Evolutionary conservation across 2,888 invertebrate species (phyloP).

Genomic region (Mechanitis mazaeus): DNA sequence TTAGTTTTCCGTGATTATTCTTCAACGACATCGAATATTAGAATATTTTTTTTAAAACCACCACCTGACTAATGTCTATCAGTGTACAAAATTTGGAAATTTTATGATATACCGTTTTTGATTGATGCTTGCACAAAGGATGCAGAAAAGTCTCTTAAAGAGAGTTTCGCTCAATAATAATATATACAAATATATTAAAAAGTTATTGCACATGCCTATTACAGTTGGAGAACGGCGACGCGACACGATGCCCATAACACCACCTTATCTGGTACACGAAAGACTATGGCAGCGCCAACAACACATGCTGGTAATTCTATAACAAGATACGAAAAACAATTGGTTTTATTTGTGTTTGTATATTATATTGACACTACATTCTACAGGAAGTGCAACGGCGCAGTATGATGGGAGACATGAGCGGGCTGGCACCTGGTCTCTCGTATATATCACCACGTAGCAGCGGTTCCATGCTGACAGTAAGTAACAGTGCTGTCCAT

Average conservation of each 20-base stretch:
- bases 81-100: too few species aligned
- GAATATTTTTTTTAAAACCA: too few species aligned
- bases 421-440: slow-evolving; percentile 23
- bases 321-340: too few species aligned
- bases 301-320: slow-evolving; percentile 68
- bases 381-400: slow-evolving; percentile 69
- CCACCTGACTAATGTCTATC: too few species aligned
- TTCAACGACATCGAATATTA: too few species aligned
- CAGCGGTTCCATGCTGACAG: slow-evolving; percentile 23
- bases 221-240: slow-evolving; percentile 58
- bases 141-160: too few species aligned
- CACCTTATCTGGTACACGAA: slow-evolving; percentile 85
- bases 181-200: not conserved
- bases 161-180: too few species aligned
- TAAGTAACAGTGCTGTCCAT: slow-evolving; percentile 2
- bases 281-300: slow-evolving; percentile 86
- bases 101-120: too few species aligned
- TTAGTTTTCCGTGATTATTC: too few species aligned
- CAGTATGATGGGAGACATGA: slow-evolving; percentile 57
- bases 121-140: too few species aligned
- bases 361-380: slow-evolving; percentile 7
- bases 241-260: slow-evolving; percentile 56
- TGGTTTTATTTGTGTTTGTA: too few species aligned
- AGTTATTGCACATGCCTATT: not conserved
- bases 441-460: slow-evolving; percentile 27